Percentiles rank a stretch among this genome's conserved stretches.
These are phyloP conservation scores for Harpagoxenus sublaevis DNA, from an alignment of 2,888 invertebrate species.

Conservation along the genomic window DNA sequence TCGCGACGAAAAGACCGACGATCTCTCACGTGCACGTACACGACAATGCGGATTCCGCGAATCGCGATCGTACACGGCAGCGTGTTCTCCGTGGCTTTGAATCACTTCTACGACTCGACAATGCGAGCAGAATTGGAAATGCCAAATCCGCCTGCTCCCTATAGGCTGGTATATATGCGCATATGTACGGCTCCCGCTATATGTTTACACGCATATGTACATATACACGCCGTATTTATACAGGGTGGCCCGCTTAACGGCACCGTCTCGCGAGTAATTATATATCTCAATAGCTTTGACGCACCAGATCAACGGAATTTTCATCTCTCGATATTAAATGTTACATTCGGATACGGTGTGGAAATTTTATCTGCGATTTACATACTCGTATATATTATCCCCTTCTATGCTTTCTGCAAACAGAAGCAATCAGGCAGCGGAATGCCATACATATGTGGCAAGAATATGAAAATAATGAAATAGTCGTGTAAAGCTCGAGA, in stretches of 20 bases:
- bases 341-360: background rate
- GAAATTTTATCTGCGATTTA: constrained; percentile 16
- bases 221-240: constrained; percentile 35
- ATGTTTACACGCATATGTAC: constrained; percentile 35
- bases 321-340: background rate
- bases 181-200: constrained; percentile 20
- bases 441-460: background rate
- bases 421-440: background rate
- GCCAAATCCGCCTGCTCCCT: constrained; percentile 64
- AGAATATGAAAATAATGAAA: background rate
- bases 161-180: constrained; percentile 2
- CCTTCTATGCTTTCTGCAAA: background rate
- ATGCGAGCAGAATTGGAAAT: constrained; percentile 69
- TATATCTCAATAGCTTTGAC: background rate
- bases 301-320: background rate
- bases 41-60: constrained; percentile 58
- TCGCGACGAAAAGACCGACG: constrained; percentile 12
- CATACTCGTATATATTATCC: constrained; percentile 17
- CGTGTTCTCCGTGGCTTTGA: constrained; percentile 64
- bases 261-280: background rate
- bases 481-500: background rate
- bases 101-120: constrained; percentile 65
- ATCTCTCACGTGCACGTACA: constrained; percentile 49
- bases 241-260: constrained; percentile 32
- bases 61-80: constrained; percentile 61